Base-by-base conservation (phyloP, 2,113 vertebrate genomes). In the Petaurus breviceps region DNA sequence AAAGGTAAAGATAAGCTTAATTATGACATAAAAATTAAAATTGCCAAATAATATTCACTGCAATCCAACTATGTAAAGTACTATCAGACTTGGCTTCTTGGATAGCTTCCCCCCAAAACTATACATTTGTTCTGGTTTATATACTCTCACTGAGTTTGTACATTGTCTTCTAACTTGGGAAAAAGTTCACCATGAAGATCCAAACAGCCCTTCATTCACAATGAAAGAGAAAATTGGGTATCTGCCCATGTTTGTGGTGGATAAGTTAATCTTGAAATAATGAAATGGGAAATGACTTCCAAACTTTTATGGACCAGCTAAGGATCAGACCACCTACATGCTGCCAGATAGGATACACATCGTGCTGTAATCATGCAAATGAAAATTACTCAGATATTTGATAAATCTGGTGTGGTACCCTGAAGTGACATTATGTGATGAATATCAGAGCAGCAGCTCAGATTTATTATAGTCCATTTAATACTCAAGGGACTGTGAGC, bases 241-340 rank as follows among this genome's bases (percentile, higher is more conserved):
- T 95, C 95, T 90, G 55, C 91, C 57, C 14, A 2, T 22, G 50
- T 94, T 97, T 97, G 90, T 92, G 89, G 93, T 93, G 26, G 96
- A 96, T 97, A 98, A 97, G 90, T 84, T 98, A 98, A 98, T 96
- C 89, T 22, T 92, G 49, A 98, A 97, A 97, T 97, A 96, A 97
- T 92, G 94, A 95, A 97, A 96, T 26, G 94, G 98, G 97, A 95
- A 97, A 96, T 94, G 97, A 51, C 54, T 97, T 96, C 89, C 93
- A 97, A 92, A 94, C 93, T 97, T 94, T 0, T 0, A 47, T 9
- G 93, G 91, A 97, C 77, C 0, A 26, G 96, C 23, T 94, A 93
- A 95, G 97, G 95, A 91, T 55, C 51, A 57, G 93, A 89, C 89
- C 92, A 97, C 95, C 97, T 97, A 92, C 51, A 0, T 95, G 24